These are phyloP conservation scores for Oncorhynchus nerka DNA, from an alignment of 2,113 vertebrate genomes.

Conservation along the genomic window DNA sequence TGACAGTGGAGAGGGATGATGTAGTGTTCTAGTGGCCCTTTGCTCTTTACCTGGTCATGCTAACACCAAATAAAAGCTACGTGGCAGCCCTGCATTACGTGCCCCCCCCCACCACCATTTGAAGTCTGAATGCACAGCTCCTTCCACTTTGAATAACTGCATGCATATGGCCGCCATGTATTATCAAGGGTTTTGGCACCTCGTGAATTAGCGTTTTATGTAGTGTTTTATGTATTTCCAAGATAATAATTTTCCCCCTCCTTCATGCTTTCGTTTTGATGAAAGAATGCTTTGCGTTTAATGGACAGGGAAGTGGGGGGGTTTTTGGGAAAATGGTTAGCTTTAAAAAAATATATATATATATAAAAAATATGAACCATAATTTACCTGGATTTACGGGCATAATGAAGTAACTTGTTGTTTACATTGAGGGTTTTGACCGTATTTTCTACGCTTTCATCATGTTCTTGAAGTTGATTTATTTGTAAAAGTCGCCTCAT, in stretches of 20 bases:
- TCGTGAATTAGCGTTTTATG: slow-evolving; percentile 53
- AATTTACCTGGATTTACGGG: slow-evolving; percentile 65
- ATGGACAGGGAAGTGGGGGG: slow-evolving; percentile 64
- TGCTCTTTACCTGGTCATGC: slow-evolving; percentile 56
- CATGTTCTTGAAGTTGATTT: slow-evolving; percentile 57
- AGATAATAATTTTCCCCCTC: slow-evolving; percentile 59
- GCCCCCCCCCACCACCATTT: slow-evolving; percentile 26
- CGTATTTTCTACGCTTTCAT: slow-evolving; percentile 56
- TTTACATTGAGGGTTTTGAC: slow-evolving; percentile 53
- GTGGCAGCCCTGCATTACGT: slow-evolving; percentile 32
- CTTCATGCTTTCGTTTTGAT: slow-evolving; percentile 65
- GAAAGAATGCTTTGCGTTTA: slow-evolving; percentile 62
- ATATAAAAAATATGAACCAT: slow-evolving; percentile 30
- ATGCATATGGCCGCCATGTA: slow-evolving; percentile 59
- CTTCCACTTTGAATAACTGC: slow-evolving; percentile 66
- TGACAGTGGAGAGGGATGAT: slow-evolving; percentile 54
- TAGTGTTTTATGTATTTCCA: slow-evolving; percentile 43
- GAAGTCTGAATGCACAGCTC: slow-evolving; percentile 58
- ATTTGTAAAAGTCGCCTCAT: slow-evolving; percentile 50
- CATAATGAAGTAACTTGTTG: slow-evolving; percentile 63
- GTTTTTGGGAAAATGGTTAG: slow-evolving; percentile 56
- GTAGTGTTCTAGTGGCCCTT: slow-evolving; percentile 42
- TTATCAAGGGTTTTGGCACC: slow-evolving; percentile 45
- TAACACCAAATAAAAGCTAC: slow-evolving; percentile 48
- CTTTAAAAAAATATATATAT: slow-evolving; percentile 44